A percentile compares a stretch with the other conserved stretches of the same genome.
These are phyloP conservation scores for Zootermopsis nevadensis DNA, from an alignment of 2,888 invertebrate genomes.

Conservation along the genomic window DNA sequence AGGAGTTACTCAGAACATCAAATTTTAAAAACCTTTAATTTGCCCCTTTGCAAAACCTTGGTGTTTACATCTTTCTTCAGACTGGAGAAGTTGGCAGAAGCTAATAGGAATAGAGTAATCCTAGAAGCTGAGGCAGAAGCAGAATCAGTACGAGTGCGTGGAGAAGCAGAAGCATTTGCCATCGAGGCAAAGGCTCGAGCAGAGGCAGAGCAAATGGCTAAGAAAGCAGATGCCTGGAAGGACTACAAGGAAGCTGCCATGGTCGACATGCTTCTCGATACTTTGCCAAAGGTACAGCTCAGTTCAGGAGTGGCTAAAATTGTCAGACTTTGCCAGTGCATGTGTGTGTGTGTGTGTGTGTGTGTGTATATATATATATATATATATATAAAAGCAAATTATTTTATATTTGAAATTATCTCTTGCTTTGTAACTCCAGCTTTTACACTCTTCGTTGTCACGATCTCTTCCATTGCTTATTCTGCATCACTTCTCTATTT, in stretches of 20 bases:
- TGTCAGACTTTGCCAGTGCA: too few species aligned
- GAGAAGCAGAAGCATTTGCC: constrained; percentile 92
- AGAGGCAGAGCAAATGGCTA: constrained; percentile 96
- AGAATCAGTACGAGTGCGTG: constrained; percentile 86
- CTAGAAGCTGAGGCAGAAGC: constrained; percentile 96
- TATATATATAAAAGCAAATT: too few species aligned
- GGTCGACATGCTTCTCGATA: constrained; percentile 96
- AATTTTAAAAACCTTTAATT: too few species aligned
- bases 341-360: too few species aligned
- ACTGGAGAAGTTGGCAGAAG: constrained; percentile 94
- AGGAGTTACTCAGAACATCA: too few species aligned
- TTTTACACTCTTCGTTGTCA: too few species aligned
- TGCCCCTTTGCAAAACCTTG: too few species aligned
- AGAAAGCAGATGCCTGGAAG: constrained; percentile 97
- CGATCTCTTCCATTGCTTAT: too few species aligned
- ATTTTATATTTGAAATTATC: too few species aligned
- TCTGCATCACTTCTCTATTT: too few species aligned
- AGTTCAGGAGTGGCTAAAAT: neutral
- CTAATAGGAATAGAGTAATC: constrained; percentile 87
- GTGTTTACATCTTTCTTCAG: constrained; percentile 59
- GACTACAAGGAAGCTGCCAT: constrained; percentile 96
- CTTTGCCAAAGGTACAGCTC: constrained; percentile 88
- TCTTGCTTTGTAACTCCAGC: too few species aligned
- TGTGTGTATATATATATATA: too few species aligned
- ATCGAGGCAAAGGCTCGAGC: constrained; percentile 95